Conservation (phyloP, 2,113 vertebrate genomes). For the Lasiurus borealis region DNA sequence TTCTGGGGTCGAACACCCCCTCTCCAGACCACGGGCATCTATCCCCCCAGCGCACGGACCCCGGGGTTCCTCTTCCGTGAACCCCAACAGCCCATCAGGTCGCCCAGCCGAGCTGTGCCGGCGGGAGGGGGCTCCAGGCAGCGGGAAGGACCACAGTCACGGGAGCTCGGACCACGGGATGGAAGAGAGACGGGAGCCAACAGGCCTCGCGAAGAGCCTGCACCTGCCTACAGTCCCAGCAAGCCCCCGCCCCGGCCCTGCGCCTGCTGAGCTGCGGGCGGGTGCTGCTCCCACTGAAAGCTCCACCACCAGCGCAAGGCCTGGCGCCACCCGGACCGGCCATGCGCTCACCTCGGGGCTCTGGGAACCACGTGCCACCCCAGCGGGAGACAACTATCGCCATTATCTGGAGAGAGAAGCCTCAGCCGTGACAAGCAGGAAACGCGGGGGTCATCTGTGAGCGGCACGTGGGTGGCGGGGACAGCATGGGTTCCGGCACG, state of each 20-base stretch:
- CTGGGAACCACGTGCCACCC: no score
- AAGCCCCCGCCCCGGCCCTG: conserved; percentile 30
- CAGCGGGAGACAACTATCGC: no score
- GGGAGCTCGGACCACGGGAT: conserved; percentile 11
- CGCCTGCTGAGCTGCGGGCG: background rate
- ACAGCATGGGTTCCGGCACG: conserved; percentile 64
- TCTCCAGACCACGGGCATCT: background rate
- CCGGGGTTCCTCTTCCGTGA: conserved; percentile 66
- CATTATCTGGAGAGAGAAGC: background rate
- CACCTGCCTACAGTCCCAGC: conserved; percentile 22
- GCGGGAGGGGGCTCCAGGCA: conserved; percentile 44
- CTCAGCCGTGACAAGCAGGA: conserved; percentile 74
- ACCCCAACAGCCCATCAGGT: conserved; percentile 60
- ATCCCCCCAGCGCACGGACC: conserved; percentile 41
- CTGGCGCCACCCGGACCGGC: background rate
- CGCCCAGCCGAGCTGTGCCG: conserved; percentile 61
- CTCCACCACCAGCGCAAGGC: no score
- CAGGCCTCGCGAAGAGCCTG: conserved; percentile 13
- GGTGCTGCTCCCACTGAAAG: background rate
- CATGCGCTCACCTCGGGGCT: no score
- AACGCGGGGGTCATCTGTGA: conserved; percentile 75
- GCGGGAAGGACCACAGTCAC: conserved; percentile 49
- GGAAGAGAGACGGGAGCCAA: conserved; percentile 49
- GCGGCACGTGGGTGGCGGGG: conserved; percentile 54
- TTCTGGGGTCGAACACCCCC: background rate